These are phyloP conservation scores for Drosophila subpulchrella DNA, from an alignment of 1,140 invertebrate species.

Conservation along the genomic window DNA sequence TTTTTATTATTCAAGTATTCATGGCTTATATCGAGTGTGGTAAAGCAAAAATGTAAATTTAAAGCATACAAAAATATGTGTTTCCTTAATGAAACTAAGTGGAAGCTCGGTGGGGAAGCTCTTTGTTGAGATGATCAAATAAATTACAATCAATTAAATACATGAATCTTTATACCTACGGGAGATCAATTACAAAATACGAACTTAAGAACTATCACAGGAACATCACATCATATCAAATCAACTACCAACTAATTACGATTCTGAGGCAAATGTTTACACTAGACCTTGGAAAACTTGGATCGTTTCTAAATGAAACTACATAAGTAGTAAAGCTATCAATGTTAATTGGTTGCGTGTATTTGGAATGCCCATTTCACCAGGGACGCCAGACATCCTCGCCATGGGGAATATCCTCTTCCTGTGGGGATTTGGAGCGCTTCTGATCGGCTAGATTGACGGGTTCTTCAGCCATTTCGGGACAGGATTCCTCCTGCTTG, in stretches of 20 bases:
- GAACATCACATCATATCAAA: conserved; percentile 75
- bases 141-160: conserved; percentile 37
- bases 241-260: conserved; percentile 26
- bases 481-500: conserved; percentile 47
- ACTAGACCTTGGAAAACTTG: conserved; percentile 66
- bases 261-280: conserved; percentile 54
- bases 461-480: conserved; percentile 35
- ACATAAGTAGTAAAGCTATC: conserved; percentile 66
- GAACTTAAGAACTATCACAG: conserved; percentile 81
- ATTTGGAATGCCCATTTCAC: conserved; percentile 29
- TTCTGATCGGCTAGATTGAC: conserved; percentile 54
- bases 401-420: conserved; percentile 40
- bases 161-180: conserved; percentile 40
- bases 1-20: conserved; percentile 7
- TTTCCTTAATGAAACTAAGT: conserved; percentile 26
- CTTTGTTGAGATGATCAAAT: conserved; percentile 26
- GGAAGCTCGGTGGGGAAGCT: conserved; percentile 71
- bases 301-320: conserved; percentile 33
- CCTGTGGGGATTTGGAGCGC: conserved; percentile 25
- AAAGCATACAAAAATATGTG: conserved; percentile 17
- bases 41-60: conserved; percentile 22
- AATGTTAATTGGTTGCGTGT: conserved; percentile 40
- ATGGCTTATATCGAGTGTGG: conserved; percentile 14
- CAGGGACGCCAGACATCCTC: conserved; percentile 83
- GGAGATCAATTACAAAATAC: conserved; percentile 69